These are phyloP conservation scores for Strigamia transsilvanica DNA, from an alignment of 2,888 invertebrate genomes.

Conservation along the genomic window DNA sequence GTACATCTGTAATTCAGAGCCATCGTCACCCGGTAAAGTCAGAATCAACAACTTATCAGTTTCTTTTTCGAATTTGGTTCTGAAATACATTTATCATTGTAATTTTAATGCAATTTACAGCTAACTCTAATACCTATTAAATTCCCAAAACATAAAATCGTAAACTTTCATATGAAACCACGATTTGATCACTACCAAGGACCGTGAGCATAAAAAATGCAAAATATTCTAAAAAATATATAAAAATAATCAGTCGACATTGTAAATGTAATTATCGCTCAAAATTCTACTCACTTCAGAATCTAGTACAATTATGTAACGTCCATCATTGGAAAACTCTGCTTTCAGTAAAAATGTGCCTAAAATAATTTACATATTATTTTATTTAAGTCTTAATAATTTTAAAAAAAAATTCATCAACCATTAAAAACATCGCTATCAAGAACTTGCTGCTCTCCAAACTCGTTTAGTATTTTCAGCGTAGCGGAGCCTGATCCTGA, in stretches of 20 bases:
- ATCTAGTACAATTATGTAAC: conserved; percentile 12
- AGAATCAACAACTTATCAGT: background rate
- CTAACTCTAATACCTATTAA: background rate
- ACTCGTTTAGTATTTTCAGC: background rate
- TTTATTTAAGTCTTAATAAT: background rate
- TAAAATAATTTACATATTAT: background rate
- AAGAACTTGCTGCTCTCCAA: background rate
- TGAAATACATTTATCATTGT: background rate
- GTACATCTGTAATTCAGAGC: background rate
- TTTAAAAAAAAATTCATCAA: background rate
- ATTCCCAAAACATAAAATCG: conserved; percentile 11
- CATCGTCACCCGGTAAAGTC: background rate
- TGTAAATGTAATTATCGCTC: too few relatives aligned
- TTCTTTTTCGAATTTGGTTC: background rate
- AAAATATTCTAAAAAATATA: conserved; percentile 9
- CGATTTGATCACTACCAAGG: background rate
- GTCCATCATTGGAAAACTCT: background rate
- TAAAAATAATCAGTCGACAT: background rate
- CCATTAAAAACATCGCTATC: background rate
- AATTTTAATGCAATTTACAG: background rate
- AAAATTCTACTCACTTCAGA: background rate
- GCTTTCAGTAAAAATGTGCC: background rate
- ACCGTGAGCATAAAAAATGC: background rate
- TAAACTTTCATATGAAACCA: background rate
- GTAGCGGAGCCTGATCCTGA: background rate